Base-by-base conservation (phyloP, 2,888 invertebrate species). In the Macrophya alboannulata region DNA sequence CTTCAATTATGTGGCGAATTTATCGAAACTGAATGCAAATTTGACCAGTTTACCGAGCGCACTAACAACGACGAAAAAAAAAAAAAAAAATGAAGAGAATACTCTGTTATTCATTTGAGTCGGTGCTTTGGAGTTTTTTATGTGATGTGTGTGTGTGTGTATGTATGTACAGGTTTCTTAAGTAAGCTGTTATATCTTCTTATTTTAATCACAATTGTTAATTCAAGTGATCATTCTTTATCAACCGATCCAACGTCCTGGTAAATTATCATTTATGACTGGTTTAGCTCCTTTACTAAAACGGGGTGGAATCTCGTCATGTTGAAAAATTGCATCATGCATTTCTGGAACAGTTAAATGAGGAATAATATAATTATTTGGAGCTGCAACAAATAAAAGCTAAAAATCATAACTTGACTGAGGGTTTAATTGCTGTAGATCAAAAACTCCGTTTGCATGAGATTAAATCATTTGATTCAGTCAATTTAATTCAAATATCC, bases 231-330 rank as follows among this genome's bases (percentile, higher is more conserved):
- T 43, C 72, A 45, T 40, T 72, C n/a, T n/a, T 72, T 45, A 72
- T 72, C 43, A 72, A 72, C 72, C 43, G 43, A 72, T 72, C 72
- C 43, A 72, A n/a, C 40, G 68, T 68, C 72, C 21, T 48, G n/a
- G 45, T 25, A 76, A 76, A 48, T 76, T 25, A 76, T 76, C 76
- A 15, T 48, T 76, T 48, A 76, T 25, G 72, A 43, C n/a, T 72
- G 43, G n/a, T 72, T 45, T 72, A 43, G 72, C 72, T 72, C n/a
- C 45, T n/a, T n/a, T 43, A 43, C 45, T 72, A 72, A 21, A 76
- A 48, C 12, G 48, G 25, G 45, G 25, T 48, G 48, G 21, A 21
- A 48, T 25, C 48, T 76, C 48, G 48, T 76, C 45, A 15, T 76
- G 48, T 45, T 76, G 45, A 48, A 45, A 76, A 76, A 48, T 76